These are phyloP conservation scores for Contarinia nasturtii DNA, from an alignment of 1,140 invertebrate species.

Conservation along the genomic window DNA sequence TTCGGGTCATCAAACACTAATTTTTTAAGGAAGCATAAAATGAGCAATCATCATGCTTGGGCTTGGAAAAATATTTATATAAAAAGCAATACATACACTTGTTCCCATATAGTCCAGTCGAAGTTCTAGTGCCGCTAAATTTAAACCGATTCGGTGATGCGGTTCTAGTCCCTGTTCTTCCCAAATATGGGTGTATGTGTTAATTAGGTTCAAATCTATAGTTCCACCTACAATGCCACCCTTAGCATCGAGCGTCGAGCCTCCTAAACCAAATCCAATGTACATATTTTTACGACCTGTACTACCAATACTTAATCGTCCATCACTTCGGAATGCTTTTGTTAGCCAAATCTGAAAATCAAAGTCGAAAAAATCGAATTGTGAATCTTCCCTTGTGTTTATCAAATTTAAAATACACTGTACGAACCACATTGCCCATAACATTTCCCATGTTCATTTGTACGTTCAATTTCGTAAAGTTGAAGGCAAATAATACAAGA, in stretches of 20 bases:
- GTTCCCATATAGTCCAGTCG: constrained; percentile 93
- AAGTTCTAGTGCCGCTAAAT: constrained; percentile 68
- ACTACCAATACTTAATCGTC: constrained; percentile 81
- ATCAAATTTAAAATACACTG: too few relatives aligned
- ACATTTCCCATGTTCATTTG: constrained; percentile 99
- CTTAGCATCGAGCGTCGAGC: constrained; percentile 83
- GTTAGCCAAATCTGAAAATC: constrained; percentile 50
- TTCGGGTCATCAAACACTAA: constrained; percentile 73
- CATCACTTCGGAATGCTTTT: constrained; percentile 75
- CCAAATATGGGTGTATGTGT: constrained; percentile 70
- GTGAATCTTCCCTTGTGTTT: constrained; percentile 1
- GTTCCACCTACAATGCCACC: constrained; percentile 91
- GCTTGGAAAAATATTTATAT: too few relatives aligned
- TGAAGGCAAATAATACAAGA: constrained; percentile 84
- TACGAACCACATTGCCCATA: constrained; percentile 81
- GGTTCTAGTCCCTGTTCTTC: constrained; percentile 81
- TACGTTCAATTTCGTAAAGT: constrained; percentile 85
- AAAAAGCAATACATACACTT: too few relatives aligned
- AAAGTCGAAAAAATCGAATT: constrained; percentile 10
- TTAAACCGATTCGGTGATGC: constrained; percentile 70
- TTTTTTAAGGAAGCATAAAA: too few relatives aligned
- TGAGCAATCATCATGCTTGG: too few relatives aligned
- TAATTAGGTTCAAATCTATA: constrained; percentile 76
- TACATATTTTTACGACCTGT: constrained; percentile 86
- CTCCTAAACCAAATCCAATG: constrained; percentile 69